phyloP scores from a whole-genome alignment of 2,797 vertebrate species.

The Argentina silus region DNA sequence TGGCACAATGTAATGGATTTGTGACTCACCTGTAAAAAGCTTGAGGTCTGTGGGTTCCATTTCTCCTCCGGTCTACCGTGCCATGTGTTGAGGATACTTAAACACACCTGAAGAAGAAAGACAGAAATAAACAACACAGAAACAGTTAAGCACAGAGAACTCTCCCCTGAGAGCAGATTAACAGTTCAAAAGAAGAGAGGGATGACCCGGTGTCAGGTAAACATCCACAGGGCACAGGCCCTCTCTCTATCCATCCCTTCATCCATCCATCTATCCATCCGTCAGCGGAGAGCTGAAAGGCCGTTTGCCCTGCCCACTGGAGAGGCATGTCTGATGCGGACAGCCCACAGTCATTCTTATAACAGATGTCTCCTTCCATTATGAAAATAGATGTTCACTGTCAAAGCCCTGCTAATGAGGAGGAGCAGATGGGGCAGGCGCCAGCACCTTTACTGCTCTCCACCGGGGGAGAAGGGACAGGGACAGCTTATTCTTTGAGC shows the following conservation, averaged over 20 bases:
- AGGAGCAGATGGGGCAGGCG: slow-evolving; percentile 39
- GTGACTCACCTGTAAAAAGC: slow-evolving; percentile 93
- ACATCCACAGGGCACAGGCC: not conserved
- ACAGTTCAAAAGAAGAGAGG: not conserved
- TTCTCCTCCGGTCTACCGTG: slow-evolving; percentile 99
- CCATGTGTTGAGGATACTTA: slow-evolving; percentile 99
- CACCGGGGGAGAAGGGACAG: slow-evolving; percentile 6
- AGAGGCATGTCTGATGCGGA: slow-evolving; percentile 19
- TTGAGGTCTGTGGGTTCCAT: slow-evolving; percentile 99
- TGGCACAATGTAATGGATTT: not conserved
- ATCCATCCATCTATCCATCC: not conserved
- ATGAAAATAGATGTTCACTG: slow-evolving; percentile 52
- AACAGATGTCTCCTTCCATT: slow-evolving; percentile 49
- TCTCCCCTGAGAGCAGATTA: not conserved
- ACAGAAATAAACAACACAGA: slow-evolving; percentile 16
- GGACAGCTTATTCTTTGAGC: not conserved
- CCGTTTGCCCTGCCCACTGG: slow-evolving; percentile 11
- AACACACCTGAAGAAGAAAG: slow-evolving; percentile 87
- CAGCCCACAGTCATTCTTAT: slow-evolving; percentile 41
- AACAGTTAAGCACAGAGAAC: not conserved
- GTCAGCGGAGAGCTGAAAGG: not conserved
- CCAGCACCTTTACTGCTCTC: slow-evolving; percentile 40
- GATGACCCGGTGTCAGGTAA: not conserved
- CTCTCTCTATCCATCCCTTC: not conserved
- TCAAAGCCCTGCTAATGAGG: slow-evolving; percentile 52